These are phyloP conservation scores for Brachionus plicatilis DNA, from an alignment of 1,140 invertebrate genomes.

Conservation along the genomic window DNA sequence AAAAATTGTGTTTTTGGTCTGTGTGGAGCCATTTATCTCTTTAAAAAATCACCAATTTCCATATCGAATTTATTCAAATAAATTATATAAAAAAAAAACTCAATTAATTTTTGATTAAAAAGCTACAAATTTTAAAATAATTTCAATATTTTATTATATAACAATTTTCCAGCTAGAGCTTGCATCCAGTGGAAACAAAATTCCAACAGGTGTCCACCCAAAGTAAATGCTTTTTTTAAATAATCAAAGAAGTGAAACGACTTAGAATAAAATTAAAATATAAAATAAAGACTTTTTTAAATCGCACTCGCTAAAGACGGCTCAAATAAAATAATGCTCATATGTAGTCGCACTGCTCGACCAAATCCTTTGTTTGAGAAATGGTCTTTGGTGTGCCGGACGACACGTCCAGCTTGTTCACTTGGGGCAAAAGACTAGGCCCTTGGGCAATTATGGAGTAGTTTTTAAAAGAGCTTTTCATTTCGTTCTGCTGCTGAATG, in stretches of 20 bases:
- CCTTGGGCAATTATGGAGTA: neutral
- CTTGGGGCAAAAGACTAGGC: neutral
- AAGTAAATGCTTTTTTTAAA: neutral
- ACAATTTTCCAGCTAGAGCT: neutral
- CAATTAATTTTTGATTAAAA: neutral
- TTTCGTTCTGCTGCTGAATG: neutral
- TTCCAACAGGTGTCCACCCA: neutral
- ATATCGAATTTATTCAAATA: neutral
- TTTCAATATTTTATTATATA: slow-evolving; percentile 5
- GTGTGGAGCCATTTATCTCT: too few relatives aligned
- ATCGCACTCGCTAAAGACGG: neutral
- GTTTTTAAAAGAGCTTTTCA: neutral
- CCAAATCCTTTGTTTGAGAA: neutral
- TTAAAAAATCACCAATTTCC: neutral
- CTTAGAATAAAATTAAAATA: neutral
- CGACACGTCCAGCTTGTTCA: neutral
- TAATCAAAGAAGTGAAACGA: neutral
- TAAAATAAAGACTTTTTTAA: neutral
- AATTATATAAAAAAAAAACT: neutral
- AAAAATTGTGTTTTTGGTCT: too few relatives aligned
- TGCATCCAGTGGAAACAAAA: neutral
- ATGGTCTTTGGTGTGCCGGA: neutral
- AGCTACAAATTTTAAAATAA: neutral
- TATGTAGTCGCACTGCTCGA: slow-evolving; percentile 24
- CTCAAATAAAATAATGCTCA: neutral